Base-by-base conservation (phyloP, 2,113 vertebrate genomes). In the Eubucco bourcierii region DNA sequence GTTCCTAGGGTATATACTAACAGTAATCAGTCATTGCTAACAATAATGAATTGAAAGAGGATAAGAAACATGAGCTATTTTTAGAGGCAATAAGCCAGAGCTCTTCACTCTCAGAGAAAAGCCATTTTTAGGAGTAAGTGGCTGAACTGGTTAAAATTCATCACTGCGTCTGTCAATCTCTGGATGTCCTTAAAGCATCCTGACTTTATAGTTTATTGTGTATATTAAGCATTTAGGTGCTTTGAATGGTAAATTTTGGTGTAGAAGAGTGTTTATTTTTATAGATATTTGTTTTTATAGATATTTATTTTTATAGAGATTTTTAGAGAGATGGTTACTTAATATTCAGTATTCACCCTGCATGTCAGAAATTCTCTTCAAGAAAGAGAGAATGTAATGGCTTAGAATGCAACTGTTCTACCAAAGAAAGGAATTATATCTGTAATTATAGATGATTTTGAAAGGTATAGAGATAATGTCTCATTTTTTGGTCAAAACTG, bases 1-100 rank as follows among this genome's bases (percentile, higher is more conserved):
- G 59, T 60, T 70, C 88, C 52, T 41, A 78, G 78, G 23, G 21
- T 68, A 23, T 72, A 70, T 66, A 68, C 71, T 67, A 85, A 74
- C 17, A 76, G 29, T 81, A 79, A 90, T 84, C 77, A 82, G 55
- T 70, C 55, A 71, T 28, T 66, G 58, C 60, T 88, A 87, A 61
- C 5, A 5, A 79, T 66, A 80, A 59, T 64, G 56, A 82, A 84
- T 73, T 79, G 74, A 66, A 93, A 73, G 63, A 82, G n/a, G 64
- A 7, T 66, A 81, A 84, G 61, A 93, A 93, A 77, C 84, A 64
- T 9, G 17, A 89, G 28, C n/a, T 94, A 87, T 84, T 94, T 95
- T 94, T 95, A 71, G 88, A 89, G 37, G 41, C 75, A 90, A 12
- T 59, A 92, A 84, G 41, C 25, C 50, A 76, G 46, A 94, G 56